phyloP scores from a whole-genome alignment of 2,797 vertebrate genomes.

The Rhincodon typus region DNA sequence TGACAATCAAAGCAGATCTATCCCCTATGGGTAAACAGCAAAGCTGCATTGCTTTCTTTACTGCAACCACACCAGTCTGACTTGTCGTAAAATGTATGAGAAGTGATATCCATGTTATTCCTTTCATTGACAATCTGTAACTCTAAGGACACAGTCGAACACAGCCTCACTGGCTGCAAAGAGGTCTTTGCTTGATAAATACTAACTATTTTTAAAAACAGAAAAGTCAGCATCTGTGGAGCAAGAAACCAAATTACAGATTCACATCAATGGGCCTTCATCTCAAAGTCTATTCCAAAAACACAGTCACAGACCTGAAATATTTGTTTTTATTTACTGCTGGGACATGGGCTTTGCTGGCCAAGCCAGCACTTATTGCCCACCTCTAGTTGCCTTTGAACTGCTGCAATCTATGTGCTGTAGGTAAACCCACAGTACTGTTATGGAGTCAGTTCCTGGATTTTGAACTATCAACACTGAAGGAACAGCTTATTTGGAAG shows the following conservation, averaged over 20 bases:
- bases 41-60: background rate
- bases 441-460: no score
- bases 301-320: background rate
- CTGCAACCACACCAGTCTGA: background rate
- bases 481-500: no score
- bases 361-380: no score
- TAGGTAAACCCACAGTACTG: no score
- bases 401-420: background rate
- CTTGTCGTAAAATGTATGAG: background rate
- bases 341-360: no score
- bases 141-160: background rate
- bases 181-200: background rate
- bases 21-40: background rate
- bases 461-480: no score
- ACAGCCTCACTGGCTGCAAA: background rate
- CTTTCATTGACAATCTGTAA: background rate
- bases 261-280: background rate
- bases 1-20: constrained; percentile 5
- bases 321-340: background rate
- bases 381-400: background rate
- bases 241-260: background rate
- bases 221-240: background rate
- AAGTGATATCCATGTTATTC: background rate
- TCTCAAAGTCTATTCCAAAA: background rate
- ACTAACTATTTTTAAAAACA: background rate